Percentiles rank a stretch among this genome's conserved stretches.
phyloP scores from a whole-genome alignment of 2,888 invertebrate species.

The Galerucella pusilla region DNA sequence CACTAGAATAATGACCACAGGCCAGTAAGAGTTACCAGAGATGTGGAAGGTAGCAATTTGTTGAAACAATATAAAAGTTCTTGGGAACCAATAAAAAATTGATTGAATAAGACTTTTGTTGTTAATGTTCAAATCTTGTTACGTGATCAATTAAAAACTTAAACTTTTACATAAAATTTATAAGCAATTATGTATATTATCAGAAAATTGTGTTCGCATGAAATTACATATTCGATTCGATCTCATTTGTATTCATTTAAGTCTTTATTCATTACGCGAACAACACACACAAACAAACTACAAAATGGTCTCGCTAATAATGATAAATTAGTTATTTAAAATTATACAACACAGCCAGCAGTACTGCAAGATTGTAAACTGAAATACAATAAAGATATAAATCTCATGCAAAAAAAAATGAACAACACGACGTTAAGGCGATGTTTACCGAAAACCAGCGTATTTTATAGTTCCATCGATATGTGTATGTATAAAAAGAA shows the following conservation, averaged over 20 bases:
- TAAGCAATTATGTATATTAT: too few species aligned
- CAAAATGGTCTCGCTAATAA: constrained; percentile 39
- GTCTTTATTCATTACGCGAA: constrained; percentile 16
- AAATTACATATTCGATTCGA: neutral
- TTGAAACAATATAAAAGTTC: too few species aligned
- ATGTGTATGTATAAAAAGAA: constrained; percentile 36
- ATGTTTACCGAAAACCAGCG: constrained; percentile 57
- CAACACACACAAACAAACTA: constrained; percentile 8
- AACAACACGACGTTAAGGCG: constrained; percentile 40
- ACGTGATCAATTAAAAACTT: too few species aligned
- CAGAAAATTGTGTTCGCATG: neutral
- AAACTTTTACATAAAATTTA: too few species aligned
- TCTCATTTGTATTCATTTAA: constrained; percentile 27
- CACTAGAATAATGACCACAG: too few species aligned
- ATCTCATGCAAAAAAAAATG: constrained; percentile 43
- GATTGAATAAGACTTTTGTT: too few species aligned
- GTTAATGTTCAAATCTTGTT: too few species aligned
- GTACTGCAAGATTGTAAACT: constrained; percentile 40
- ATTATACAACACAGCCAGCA: constrained; percentile 38
- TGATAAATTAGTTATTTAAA: constrained; percentile 44
- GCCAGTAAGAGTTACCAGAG: too few species aligned
- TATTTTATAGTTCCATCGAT: constrained; percentile 57
- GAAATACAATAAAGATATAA: constrained; percentile 51
- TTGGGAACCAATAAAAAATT: too few species aligned
- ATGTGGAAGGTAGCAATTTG: too few species aligned